Conservation (phyloP, 2,797 vertebrate genomes). For the Danio jaintianensis region DNA sequence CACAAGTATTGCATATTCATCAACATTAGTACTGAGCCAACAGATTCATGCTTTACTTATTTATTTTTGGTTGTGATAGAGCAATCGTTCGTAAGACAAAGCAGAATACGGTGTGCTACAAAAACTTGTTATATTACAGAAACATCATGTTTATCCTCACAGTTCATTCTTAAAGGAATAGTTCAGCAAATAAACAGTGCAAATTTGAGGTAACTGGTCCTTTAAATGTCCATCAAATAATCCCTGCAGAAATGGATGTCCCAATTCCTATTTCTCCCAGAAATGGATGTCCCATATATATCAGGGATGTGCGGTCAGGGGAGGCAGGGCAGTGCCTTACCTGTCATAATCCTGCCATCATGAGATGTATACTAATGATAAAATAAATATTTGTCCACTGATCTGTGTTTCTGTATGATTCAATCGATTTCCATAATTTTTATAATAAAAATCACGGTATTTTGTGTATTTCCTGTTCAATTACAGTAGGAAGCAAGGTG, state of each 20-base stretch:
- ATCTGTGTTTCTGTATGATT: no score
- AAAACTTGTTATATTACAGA: neutral
- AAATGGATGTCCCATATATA: no score
- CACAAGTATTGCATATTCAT: constrained; percentile 50
- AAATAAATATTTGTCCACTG: no score
- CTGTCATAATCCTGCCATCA: no score
- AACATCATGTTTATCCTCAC: neutral
- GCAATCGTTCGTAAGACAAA: neutral
- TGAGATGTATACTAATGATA: no score
- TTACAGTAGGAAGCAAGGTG: no score
- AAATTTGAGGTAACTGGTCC: neutral
- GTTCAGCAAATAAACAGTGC: neutral
- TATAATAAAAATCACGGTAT: no score
- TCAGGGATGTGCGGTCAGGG: no score
- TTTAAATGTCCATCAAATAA: neutral
- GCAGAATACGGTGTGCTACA: neutral
- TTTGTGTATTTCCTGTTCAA: no score
- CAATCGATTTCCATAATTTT: no score
- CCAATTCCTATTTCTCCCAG: no score
- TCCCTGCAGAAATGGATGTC: neutral
- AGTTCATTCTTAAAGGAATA: neutral
- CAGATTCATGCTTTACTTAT: constrained; percentile 13
- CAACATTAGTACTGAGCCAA: constrained; percentile 39
- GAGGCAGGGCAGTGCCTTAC: no score
- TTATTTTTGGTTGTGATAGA: constrained; percentile 16